phyloP scores from a whole-genome alignment of 2,113 vertebrate species.

The Cryptotis parvus region DNA sequence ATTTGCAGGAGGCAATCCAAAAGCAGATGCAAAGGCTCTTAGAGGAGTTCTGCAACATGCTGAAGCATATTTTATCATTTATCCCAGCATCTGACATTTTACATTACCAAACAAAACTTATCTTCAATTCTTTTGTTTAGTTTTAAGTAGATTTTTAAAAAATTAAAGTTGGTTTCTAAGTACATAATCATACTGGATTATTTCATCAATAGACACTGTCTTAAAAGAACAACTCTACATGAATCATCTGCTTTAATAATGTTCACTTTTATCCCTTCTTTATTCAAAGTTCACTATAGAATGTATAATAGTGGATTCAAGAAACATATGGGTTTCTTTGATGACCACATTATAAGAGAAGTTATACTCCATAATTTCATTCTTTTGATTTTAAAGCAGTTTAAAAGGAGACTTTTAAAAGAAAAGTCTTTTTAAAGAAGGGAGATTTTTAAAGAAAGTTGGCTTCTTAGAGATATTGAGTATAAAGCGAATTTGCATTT shows the following conservation, averaged over 20 bases:
- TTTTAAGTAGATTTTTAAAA: neutral
- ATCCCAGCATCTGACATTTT: neutral
- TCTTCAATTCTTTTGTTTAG: neutral
- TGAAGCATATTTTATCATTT: neutral
- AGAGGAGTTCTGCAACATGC: no score
- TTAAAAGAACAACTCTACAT: conserved; percentile 70
- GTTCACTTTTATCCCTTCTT: conserved; percentile 77
- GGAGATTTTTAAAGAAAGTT: no score
- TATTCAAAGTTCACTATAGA: conserved; percentile 70
- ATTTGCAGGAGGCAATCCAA: no score
- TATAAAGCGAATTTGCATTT: conserved; percentile 70
- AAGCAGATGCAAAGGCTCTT: no score
- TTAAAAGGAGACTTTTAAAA: conserved; percentile 74
- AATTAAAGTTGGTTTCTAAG: conserved; percentile 49
- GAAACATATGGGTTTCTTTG: conserved; percentile 67
- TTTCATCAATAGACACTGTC: conserved; percentile 76
- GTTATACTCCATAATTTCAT: conserved; percentile 45
- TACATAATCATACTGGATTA: conserved; percentile 68
- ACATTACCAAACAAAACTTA: neutral
- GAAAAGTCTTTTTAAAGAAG: no score
- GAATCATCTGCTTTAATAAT: conserved; percentile 73
- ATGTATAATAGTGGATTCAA: conserved; percentile 52
- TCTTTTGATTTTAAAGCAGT: conserved; percentile 62
- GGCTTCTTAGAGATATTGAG: conserved; percentile 66
- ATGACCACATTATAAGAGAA: conserved; percentile 66